Conservation (phyloP, 2,888 invertebrate genomes). For the Drosophila peninsularis region DNA sequence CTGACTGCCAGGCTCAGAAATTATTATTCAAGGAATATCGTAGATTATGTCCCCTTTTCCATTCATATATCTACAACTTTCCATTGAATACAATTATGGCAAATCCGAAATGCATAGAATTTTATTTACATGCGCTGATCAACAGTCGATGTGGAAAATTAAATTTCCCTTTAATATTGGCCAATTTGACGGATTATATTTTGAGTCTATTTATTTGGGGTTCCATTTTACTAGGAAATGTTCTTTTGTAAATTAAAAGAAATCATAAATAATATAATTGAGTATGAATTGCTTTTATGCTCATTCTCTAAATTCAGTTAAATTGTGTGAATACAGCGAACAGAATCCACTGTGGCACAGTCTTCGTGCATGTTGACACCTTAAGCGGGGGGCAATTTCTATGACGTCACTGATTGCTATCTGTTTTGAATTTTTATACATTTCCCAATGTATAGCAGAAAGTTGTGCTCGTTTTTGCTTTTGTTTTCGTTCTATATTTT, state of each 20-base stretch:
- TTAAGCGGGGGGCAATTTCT: slow-evolving; percentile 23
- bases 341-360: slow-evolving; percentile 26
- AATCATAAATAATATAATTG: too few species aligned
- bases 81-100: neutral
- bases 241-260: too few species aligned
- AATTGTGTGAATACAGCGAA: neutral
- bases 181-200: neutral
- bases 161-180: neutral
- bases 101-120: slow-evolving; percentile 4
- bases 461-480: slow-evolving; percentile 19
- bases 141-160: neutral
- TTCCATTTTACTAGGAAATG: neutral
- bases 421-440: slow-evolving; percentile 70
- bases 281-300: too few species aligned
- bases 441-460: slow-evolving; percentile 14
- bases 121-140: neutral
- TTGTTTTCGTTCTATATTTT: slow-evolving; percentile 6
- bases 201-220: neutral
- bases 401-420: slow-evolving; percentile 65
- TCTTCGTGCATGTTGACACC: slow-evolving; percentile 16
- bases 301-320: neutral
- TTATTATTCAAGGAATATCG: neutral
- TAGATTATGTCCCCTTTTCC: neutral
- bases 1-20: neutral
- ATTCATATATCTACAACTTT: neutral